A percentile compares a stretch with the other conserved stretches of the same genome.
Conservation (phyloP, 2,113 vertebrate genomes). For the Copsychus sechellarum region DNA sequence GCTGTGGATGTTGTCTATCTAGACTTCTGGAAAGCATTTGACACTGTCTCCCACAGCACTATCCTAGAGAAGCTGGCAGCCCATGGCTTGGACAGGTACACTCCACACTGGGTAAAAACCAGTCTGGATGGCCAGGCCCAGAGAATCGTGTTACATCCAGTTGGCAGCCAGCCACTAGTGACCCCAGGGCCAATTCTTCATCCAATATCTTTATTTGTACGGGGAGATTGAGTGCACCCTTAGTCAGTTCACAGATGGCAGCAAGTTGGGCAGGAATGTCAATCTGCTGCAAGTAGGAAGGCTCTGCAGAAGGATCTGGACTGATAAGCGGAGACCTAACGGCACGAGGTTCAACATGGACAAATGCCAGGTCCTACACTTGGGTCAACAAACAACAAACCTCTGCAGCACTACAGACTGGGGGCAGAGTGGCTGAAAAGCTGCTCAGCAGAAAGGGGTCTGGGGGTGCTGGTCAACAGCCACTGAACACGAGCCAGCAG, state of each 20-base stretch:
- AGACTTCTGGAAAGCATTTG: background rate
- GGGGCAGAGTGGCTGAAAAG: background rate
- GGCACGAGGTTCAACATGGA: background rate
- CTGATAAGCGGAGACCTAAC: accelerated
- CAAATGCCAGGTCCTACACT: background rate
- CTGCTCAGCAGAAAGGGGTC: background rate
- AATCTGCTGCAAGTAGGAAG: background rate
- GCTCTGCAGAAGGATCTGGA: background rate
- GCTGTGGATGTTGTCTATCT: background rate
- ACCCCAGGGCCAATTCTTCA: background rate
- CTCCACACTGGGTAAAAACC: background rate
- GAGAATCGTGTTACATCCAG: background rate
- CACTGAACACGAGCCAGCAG: background rate
- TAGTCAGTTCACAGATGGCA: background rate
- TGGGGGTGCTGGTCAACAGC: background rate
- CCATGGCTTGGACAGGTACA: background rate
- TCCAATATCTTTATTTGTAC: background rate
- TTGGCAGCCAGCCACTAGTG: background rate
- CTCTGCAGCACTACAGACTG: background rate
- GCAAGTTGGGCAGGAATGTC: background rate
- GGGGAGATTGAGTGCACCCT: background rate
- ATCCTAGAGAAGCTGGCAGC: background rate
- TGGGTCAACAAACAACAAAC: background rate
- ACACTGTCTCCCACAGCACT: background rate
- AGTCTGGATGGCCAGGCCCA: background rate